Conservation (phyloP, 2,888 invertebrate genomes). For the Aricia artaxerxes region DNA sequence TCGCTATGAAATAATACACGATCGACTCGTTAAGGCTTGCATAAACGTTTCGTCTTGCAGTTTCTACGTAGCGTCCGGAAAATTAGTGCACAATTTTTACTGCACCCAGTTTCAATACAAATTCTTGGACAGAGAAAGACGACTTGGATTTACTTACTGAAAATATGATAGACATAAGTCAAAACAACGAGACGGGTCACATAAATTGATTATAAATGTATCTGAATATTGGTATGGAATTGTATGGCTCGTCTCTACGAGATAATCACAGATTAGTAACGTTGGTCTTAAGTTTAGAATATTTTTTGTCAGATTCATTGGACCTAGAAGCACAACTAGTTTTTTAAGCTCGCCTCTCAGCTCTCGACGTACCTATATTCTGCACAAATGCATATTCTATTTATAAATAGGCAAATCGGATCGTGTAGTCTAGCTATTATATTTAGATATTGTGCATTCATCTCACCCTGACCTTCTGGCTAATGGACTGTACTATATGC, state of each 20-base stretch:
- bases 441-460: slow-evolving; percentile 1
- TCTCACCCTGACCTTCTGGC: slow-evolving; percentile 23
- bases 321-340: too few species aligned
- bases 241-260: too few species aligned
- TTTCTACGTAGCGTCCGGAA: not conserved
- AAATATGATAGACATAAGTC: not conserved
- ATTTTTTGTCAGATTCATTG: too few species aligned
- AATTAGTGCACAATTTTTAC: not conserved
- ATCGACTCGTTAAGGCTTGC: not conserved
- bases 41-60: not conserved
- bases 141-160: not conserved
- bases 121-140: not conserved
- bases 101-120: too few species aligned
- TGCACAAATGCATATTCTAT: not conserved
- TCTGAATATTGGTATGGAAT: too few species aligned
- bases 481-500: slow-evolving; percentile 19
- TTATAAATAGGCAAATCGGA: not conserved
- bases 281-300: too few species aligned
- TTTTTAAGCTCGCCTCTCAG: too few species aligned
- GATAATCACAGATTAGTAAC: too few species aligned
- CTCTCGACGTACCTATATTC: not conserved
- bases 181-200: not conserved
- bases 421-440: not conserved
- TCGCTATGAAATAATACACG: slow-evolving; percentile 32
- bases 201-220: too few species aligned